These are phyloP conservation scores for Neoniphon sammara DNA, from an alignment of 2,797 vertebrate species.

Conservation along the genomic window DNA sequence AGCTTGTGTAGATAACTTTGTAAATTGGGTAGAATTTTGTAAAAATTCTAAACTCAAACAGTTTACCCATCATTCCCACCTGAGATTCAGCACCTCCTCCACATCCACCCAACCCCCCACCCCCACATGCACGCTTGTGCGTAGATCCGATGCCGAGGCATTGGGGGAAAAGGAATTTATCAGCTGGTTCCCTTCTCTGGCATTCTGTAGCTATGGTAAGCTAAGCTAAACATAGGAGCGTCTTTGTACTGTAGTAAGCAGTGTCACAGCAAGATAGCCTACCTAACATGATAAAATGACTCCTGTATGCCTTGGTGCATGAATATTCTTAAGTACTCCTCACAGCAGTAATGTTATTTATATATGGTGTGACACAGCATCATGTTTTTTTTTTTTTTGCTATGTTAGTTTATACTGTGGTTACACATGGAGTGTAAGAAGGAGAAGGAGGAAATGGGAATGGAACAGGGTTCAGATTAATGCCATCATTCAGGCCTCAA, in stretches of 20 bases:
- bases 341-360: not conserved
- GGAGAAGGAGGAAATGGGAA: constrained; percentile 36
- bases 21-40: too few relatives aligned
- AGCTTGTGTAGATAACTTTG: too few relatives aligned
- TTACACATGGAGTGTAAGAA: constrained; percentile 13
- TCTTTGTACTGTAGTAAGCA: not conserved
- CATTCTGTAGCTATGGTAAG: too few relatives aligned
- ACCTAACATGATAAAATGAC: not conserved
- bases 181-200: too few relatives aligned
- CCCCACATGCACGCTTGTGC: too few relatives aligned
- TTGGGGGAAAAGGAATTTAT: too few relatives aligned
- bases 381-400: not conserved
- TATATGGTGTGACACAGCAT: not conserved
- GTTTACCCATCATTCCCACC: too few relatives aligned
- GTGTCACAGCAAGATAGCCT: not conserved
- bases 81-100: too few relatives aligned
- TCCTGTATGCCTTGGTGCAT: not conserved
- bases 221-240: not conserved
- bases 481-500: constrained; percentile 60
- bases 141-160: too few relatives aligned
- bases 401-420: not conserved
- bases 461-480: constrained; percentile 66
- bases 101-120: too few relatives aligned
- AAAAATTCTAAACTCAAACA: too few relatives aligned
- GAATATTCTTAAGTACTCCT: not conserved